These are phyloP conservation scores for Nephrotoma appendiculata DNA, from an alignment of 2,888 invertebrate genomes.

Conservation along the genomic window DNA sequence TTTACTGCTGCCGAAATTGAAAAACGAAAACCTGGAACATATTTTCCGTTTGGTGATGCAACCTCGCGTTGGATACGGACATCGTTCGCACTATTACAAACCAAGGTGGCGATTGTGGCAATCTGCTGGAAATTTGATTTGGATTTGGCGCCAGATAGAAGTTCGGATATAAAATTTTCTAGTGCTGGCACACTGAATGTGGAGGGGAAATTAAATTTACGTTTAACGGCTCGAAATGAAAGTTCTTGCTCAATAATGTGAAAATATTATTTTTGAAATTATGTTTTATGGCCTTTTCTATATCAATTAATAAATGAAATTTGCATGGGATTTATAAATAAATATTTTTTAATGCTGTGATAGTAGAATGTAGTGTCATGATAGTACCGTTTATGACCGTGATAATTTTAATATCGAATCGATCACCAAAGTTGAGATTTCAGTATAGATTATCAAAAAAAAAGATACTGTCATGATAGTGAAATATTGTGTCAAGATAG, in stretches of 20 bases:
- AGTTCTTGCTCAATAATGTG: neutral
- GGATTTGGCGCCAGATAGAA: neutral
- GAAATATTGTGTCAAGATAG: no score
- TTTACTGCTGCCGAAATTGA: slow-evolving; percentile 24
- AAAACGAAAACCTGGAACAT: slow-evolving; percentile 21
- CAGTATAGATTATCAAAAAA: no score
- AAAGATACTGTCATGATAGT: no score
- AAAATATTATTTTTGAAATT: neutral
- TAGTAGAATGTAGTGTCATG: no score
- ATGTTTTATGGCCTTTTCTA: no score
- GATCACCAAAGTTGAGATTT: no score
- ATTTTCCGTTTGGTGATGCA: slow-evolving; percentile 29
- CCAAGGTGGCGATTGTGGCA: neutral
- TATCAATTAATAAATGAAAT: no score
- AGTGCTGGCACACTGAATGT: neutral
- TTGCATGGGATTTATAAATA: no score
- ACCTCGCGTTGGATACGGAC: slow-evolving; percentile 11
- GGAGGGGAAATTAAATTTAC: neutral
- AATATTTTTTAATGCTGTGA: no score
- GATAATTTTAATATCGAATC: no score
- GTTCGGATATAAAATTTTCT: neutral
- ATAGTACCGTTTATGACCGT: no score
- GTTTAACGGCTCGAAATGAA: neutral
- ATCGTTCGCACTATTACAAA: neutral
- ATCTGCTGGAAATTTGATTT: neutral